A percentile compares a stretch with the other conserved stretches of the same genome.
Evolutionary conservation across 2,797 vertebrate genomes (phyloP).

Genomic region (Pogonophryne albipinna): DNA sequence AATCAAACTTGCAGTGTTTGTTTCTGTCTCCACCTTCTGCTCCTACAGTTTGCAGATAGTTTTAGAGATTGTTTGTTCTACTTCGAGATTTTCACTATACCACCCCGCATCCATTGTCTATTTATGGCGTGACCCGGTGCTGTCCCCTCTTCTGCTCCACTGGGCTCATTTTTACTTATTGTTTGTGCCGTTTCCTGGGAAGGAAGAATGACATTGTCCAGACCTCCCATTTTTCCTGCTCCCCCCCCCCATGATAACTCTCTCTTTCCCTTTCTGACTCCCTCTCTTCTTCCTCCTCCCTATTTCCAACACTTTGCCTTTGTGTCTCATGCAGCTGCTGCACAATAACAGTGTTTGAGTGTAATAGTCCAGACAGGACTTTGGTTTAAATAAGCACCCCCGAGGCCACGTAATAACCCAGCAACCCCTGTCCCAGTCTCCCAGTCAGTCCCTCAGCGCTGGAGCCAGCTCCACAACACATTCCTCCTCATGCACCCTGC

Average conservation of each 20-base stretch:
- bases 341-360: constrained; percentile 81
- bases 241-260: constrained; percentile 38
- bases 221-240: constrained; percentile 49
- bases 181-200: constrained; percentile 74
- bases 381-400: constrained; percentile 82
- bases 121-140: constrained; percentile 59
- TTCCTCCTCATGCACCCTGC: constrained; percentile 71
- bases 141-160: constrained; percentile 49
- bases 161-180: constrained; percentile 65
- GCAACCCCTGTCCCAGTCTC: constrained; percentile 68
- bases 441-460: constrained; percentile 62
- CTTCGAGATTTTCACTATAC: constrained; percentile 31
- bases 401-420: constrained; percentile 78
- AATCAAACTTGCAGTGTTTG: constrained; percentile 31
- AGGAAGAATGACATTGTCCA: constrained; percentile 73
- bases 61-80: constrained; percentile 19
- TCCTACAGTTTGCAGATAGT: constrained; percentile 22
- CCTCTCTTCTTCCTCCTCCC: constrained; percentile 47
- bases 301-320: constrained; percentile 64
- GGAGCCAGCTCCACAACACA: constrained; percentile 69
- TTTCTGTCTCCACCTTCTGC: constrained; percentile 32
- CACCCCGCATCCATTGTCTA: constrained; percentile 50
- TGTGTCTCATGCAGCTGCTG: constrained; percentile 78
- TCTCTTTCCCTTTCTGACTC: constrained; percentile 47
- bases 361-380: constrained; percentile 81